Conservation (phyloP, 1,140 invertebrate species). For the Drusus annulatus region DNA sequence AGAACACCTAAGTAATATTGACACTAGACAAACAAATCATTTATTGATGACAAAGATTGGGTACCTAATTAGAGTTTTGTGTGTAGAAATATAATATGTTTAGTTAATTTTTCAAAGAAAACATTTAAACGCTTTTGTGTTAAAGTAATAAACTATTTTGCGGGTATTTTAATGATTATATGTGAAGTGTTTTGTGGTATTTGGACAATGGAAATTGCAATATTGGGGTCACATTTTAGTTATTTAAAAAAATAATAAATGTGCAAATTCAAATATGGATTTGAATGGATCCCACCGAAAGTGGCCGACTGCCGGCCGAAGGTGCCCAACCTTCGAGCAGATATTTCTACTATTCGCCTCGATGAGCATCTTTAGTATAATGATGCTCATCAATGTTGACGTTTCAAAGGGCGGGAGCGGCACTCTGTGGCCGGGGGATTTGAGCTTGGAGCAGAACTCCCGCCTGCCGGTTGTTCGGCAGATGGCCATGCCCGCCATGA, state of each 20-base stretch:
- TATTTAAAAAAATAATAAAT: constrained; percentile 13
- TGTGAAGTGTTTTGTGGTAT: too few species aligned
- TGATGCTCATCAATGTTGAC: constrained; percentile 56
- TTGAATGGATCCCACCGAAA: constrained; percentile 52
- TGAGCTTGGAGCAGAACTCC: neutral
- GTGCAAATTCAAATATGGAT: constrained; percentile 51
- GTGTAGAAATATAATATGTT: too few species aligned
- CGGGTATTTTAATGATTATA: too few species aligned
- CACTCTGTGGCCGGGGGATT: constrained; percentile 15
- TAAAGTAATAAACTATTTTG: too few species aligned
- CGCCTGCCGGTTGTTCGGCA: constrained; percentile 32
- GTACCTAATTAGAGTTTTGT: too few species aligned
- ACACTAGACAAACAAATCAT: too few species aligned
- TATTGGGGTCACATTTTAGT: too few species aligned
- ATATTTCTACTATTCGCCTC: constrained; percentile 49
- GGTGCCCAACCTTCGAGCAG: constrained; percentile 51
- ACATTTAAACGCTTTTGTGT: too few species aligned
- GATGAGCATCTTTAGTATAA: constrained; percentile 56
- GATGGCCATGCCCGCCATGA: constrained; percentile 58
- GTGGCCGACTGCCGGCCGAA: constrained; percentile 52
- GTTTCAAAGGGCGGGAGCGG: constrained; percentile 45
- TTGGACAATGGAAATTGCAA: too few species aligned
- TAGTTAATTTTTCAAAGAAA: too few species aligned
- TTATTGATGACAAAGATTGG: too few species aligned
- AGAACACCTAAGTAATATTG: too few species aligned